Base-by-base conservation (phyloP, 64 coral and sea anemone genomes). In the Actinia equina region DNA sequence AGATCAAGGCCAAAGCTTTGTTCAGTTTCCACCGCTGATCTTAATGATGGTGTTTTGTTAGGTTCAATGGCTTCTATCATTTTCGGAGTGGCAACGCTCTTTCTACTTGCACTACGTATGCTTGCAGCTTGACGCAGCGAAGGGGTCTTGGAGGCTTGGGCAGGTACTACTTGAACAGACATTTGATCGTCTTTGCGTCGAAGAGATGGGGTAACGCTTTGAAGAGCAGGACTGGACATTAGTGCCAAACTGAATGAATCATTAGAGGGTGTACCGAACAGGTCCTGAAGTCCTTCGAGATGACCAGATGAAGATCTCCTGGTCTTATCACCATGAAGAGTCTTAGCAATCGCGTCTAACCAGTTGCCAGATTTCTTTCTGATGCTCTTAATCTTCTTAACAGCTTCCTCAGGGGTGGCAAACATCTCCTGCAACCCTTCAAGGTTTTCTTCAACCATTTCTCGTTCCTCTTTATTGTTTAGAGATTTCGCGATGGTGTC, bases 401-500 rank as follows among this genome's bases (percentile, higher is more conserved):
- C 71, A 49, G 58, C 76, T 71, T 42, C 60, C n/a, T 85, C 84
- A 87, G 90, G 90, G 1, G 90, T 87, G 6, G 59, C 55, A 57
- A 92, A 92, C 90, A 92, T 81, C 82, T 92, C 44, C 52, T 55
- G 4, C 17, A 92, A 16, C 27, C 90, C 90, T 70, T 92, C 76
- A 6, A 92, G 84, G 78, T 92, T 67, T 60, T 92, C 84, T 37
- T 87, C 44, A 7, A 20, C 27, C 45, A 10, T 43, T 43, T 85
- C 37, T 27, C 15, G 18, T 53, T 59, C 11, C 17, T 55, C 52
- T 15, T 63, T 55, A 1, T n/a, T 49, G 15, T 55, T 3, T 11
- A 85, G 30, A 43, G 83, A 26, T 43, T 85, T 85, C 1, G 83
- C 52, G 2, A 85, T 85, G 22, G 83, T 85, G 52, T 85, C 83